Evolutionary conservation across 2,797 vertebrate genomes (phyloP).

Genomic region (Antennarius maculatus): DNA sequence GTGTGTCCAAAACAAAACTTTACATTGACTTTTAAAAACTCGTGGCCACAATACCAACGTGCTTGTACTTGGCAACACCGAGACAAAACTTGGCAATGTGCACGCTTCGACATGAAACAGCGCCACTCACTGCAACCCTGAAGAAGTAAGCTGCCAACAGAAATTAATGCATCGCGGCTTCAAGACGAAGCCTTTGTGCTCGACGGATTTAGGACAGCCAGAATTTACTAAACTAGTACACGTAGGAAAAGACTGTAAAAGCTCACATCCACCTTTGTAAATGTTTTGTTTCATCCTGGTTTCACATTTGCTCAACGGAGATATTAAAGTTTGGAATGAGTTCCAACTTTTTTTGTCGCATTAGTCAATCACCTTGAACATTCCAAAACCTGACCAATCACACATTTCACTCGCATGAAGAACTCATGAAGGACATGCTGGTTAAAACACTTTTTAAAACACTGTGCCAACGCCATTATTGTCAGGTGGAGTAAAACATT

Average conservation of each 20-base stretch:
- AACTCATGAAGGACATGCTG: no score
- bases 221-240: conserved; percentile 30
- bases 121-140: conserved; percentile 48
- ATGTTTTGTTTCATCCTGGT: neutral
- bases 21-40: conserved; percentile 70
- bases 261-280: conserved; percentile 13
- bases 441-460: neutral
- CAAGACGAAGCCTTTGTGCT: conserved; percentile 34
- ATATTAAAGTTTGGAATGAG: conserved; percentile 42
- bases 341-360: neutral
- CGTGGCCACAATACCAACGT: conserved; percentile 49
- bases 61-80: conserved; percentile 55
- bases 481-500: neutral
- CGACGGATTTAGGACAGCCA: conserved; percentile 37
- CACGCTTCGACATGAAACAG: conserved; percentile 53
- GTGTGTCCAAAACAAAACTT: conserved; percentile 54
- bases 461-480: neutral
- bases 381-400: neutral
- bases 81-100: conserved; percentile 54
- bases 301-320: conserved; percentile 3
- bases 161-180: conserved; percentile 43
- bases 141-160: conserved; percentile 55
- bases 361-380: neutral
- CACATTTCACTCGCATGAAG: no score
- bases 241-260: conserved; percentile 17